Conservation (phyloP, 2,113 vertebrate species). For the Thalassarche chlororhynchos region DNA sequence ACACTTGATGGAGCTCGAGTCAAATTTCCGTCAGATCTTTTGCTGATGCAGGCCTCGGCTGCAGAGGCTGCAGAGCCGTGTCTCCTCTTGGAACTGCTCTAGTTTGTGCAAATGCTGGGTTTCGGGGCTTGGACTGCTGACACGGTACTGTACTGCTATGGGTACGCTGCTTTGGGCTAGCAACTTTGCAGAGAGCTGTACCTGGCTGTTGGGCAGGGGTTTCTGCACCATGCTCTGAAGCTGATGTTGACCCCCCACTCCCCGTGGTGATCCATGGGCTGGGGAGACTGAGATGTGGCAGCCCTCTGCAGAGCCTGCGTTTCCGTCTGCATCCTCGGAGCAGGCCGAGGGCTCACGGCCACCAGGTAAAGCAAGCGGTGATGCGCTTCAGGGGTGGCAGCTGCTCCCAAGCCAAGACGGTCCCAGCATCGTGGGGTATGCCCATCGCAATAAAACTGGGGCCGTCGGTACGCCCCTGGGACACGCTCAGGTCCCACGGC, state of each 20-base stretch:
- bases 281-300: fast-evolving
- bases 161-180: fast-evolving
- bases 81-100: background rate
- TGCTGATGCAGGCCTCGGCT: background rate
- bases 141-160: fast-evolving
- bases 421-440: background rate
- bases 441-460: fast-evolving
- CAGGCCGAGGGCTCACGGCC: background rate
- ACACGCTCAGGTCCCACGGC: fast-evolving
- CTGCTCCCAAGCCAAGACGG: background rate
- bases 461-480: fast-evolving
- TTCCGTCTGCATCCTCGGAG: background rate
- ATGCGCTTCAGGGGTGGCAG: background rate
- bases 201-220: background rate
- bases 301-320: fast-evolving
- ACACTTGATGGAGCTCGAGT: conserved; percentile 46
- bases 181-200: background rate
- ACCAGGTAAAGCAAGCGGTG: background rate
- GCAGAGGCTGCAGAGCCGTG: background rate
- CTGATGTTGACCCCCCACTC: fast-evolving
- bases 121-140: background rate
- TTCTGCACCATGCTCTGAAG: background rate
- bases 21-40: background rate
- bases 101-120: fast-evolving
- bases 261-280: fast-evolving